Evolutionary conservation across 2,113 vertebrate species (phyloP).

Genomic region (Cephalopholis sonnerati): DNA sequence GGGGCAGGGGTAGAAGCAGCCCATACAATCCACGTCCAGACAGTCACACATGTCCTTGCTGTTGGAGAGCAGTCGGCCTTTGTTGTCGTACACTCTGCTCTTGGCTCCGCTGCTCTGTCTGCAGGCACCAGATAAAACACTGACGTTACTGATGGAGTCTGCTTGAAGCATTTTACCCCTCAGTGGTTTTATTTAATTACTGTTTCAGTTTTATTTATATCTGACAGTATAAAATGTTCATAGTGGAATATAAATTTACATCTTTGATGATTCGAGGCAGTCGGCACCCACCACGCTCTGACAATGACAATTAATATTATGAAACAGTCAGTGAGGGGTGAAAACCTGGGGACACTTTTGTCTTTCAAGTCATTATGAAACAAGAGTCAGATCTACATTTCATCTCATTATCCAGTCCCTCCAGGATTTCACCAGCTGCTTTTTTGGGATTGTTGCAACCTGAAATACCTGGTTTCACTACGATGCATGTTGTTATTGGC

Average conservation of each 20-base stretch:
- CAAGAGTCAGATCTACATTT: background rate
- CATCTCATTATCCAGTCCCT: conserved; percentile 9
- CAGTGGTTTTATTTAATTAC: conserved; percentile 11
- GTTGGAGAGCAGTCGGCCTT: conserved; percentile 91
- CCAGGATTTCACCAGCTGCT: too few relatives aligned
- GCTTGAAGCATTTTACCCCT: background rate
- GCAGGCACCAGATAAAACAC: conserved; percentile 28
- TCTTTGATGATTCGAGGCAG: background rate
- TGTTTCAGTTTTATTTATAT: conserved; percentile 16
- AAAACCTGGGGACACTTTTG: conserved; percentile 31
- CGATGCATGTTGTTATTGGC: too few relatives aligned
- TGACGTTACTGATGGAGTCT: background rate
- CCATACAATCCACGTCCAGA: conserved; percentile 94
- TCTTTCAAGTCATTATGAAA: conserved; percentile 38
- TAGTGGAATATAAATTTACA: conserved; percentile 10
- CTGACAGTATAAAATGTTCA: conserved; percentile 10
- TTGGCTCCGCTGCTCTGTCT: conserved; percentile 90
- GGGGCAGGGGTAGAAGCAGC: conserved; percentile 96
- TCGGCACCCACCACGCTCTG: background rate
- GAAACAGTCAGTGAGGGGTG: background rate
- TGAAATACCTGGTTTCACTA: too few relatives aligned
- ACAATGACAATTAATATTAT: conserved; percentile 26
- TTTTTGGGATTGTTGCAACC: too few relatives aligned
- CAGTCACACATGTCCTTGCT: conserved; percentile 96
- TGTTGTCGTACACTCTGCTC: conserved; percentile 94